Evolutionary conservation across 2,797 vertebrate species (phyloP).

Genomic region (Pagetopsis macropterus): DNA sequence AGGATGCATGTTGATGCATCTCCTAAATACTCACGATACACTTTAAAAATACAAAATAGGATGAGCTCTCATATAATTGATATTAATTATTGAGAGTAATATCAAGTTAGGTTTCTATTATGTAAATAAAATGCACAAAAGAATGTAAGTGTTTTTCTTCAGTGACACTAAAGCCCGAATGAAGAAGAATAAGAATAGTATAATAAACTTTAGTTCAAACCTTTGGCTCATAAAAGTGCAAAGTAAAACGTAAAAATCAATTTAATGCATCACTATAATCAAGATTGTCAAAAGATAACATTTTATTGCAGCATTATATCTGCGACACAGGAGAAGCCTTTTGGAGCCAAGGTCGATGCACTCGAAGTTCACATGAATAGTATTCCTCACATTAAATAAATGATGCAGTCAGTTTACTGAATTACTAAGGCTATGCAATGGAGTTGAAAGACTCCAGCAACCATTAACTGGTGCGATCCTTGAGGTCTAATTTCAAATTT

Average conservation of each 20-base stretch:
- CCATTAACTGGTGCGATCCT: slow-evolving; percentile 8
- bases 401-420: slow-evolving; percentile 2
- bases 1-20: neutral
- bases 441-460: slow-evolving; percentile 25
- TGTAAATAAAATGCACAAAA: neutral
- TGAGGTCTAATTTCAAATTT: slow-evolving; percentile 41
- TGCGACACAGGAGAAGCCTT: too few species aligned
- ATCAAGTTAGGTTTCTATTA: neutral
- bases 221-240: slow-evolving; percentile 1
- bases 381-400: slow-evolving; percentile 20
- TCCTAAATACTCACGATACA: neutral
- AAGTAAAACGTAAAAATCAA: neutral
- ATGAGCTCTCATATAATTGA: too few species aligned
- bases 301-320: neutral
- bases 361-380: slow-evolving; percentile 26
- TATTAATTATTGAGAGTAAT: neutral
- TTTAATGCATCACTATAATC: slow-evolving; percentile 23
- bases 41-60: neutral
- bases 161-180: neutral
- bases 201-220: neutral
- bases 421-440: slow-evolving; percentile 4
- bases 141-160: neutral
- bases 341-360: neutral
- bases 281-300: slow-evolving; percentile 4
- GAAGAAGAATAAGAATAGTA: neutral